Base-by-base conservation (phyloP, 35 echinoderm and acorn worm genomes). In the Holothuria glaberrima region DNA sequence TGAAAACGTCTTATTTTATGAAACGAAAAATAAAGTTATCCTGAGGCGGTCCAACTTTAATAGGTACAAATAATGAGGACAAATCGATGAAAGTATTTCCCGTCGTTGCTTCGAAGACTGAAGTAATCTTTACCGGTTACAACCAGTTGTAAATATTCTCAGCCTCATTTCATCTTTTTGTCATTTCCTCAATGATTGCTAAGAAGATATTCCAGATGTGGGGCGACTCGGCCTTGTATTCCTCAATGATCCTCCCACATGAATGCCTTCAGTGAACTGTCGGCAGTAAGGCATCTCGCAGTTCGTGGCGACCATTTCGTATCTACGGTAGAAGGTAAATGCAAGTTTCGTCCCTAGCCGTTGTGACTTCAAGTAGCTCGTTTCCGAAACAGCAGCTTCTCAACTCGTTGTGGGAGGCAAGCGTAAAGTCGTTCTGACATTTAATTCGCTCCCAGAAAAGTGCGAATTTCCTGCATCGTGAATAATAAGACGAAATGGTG, bases 1-100 rank as follows among this genome's bases (percentile, higher is more conserved):
- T 78, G 26, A 78, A 78, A 78, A 78, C 21, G 50, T n/a, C 74
- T 24, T 78, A 44, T 69, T 78, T 78, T 75, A 78, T 78, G 41
- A 78, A 12, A 48, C 44, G 50, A 52, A 10, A 50, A 78, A 50
- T 78, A 78, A 19, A 78, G 41, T 24, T 24, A 48, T 78, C 74
- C 74, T 25, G 74, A 52, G 74, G 74, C 74, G 20, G 35, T 78
- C 38, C 50, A 48, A 78, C 38, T 78, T 78, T 78, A 24, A 20
- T 21, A 78, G 50, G 44, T 26, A 78, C 14, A 78, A n/a, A 48
- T 78, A 78, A 75, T 38, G 50, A 78, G 74, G 33, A 22, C 74
- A 78, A 78, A 78, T 78, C 74, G 33, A 78, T 78, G 50, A 50
- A 26, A 35, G 44, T 22, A 48, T 48, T 78, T 78, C 74, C 74